Evolutionary conservation across 2,113 vertebrate genomes (phyloP).

Genomic region (Burhinus oedicnemus): DNA sequence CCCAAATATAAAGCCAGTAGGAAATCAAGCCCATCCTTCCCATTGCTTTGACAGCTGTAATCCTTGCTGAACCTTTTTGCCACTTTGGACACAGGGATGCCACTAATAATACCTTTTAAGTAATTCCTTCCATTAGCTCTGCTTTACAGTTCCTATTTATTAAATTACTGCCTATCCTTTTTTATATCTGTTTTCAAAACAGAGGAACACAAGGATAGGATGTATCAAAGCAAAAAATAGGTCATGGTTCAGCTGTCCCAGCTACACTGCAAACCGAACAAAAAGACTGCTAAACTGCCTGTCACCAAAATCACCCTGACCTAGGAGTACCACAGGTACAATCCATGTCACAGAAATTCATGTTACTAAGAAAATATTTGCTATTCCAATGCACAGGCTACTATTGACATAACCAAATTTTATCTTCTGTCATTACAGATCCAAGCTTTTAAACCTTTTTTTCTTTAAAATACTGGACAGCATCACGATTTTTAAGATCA

Average conservation of each 20-base stretch:
- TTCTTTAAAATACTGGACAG: background rate
- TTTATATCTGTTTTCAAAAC: slow-evolving; percentile 20
- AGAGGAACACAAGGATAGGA: background rate
- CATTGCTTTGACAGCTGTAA: background rate
- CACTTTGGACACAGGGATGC: background rate
- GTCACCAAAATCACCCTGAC: background rate
- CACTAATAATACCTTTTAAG: background rate
- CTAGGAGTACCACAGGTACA: background rate
- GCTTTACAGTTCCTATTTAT: background rate
- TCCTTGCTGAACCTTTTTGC: background rate
- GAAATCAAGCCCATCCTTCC: background rate
- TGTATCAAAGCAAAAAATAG: slow-evolving; percentile 17
- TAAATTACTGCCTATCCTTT: slow-evolving; percentile 22
- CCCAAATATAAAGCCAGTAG: background rate
- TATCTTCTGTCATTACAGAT: background rate
- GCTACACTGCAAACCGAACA: background rate
- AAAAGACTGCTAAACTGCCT: background rate
- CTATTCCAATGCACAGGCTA: background rate
- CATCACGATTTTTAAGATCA: background rate
- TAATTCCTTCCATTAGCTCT: background rate
- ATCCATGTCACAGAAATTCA: background rate
- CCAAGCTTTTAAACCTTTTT: background rate
- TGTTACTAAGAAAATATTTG: background rate
- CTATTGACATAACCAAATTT: background rate
- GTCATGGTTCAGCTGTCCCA: background rate